Evolutionary conservation across 2,797 vertebrate genomes (phyloP), one percentile per base, ranked within the genome.

Genomic region (Percopsis omiscomaycus): DNA sequence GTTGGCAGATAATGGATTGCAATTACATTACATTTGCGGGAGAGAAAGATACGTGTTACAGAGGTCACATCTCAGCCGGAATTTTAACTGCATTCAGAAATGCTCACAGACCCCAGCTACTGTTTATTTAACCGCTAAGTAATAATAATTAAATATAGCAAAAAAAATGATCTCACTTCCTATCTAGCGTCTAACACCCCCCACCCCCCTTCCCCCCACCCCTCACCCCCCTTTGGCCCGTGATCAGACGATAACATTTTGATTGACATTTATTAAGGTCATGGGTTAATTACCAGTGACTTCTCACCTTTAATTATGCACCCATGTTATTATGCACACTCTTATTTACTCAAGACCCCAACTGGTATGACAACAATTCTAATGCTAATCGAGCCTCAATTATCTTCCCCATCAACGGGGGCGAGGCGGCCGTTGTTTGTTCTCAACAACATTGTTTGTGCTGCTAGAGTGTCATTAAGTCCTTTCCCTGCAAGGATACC

Each of bases 221-320:
- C 1, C 67, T 71, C 51, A 9, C 1, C 65, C 68, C 57, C 61
- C 57, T 64, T 66, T 64, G 64, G 60, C 73, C 78, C 81, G 61
- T 62, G 77, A 87, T 90, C 68, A 71, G 65, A 76, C 16, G 84
- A 86, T 88, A 89, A 79, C 85, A 83, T 83, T 81, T 75, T 87
- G 84, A 88, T 84, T 87, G 90, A 81, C 87, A 90, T 88, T 88
- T 87, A 60, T 27, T 55, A 84, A 89, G 90, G 90, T 89, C 82
- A 82, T 46, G 49, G 77, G 85, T 86, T 89, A 88, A 90, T 84
- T 76, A 86, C 84, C 83, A 72, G 65, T 64, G 77, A 83, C 85
- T 87, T 83, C 69, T 86, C 76, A 86, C 81, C 84, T 86, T 87
- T 88, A 86, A 82, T 84, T 82, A 81, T 22, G 74, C 78, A 69